Base-by-base conservation (phyloP, 2,888 invertebrate species). In the Coenonympha glycerion region DNA sequence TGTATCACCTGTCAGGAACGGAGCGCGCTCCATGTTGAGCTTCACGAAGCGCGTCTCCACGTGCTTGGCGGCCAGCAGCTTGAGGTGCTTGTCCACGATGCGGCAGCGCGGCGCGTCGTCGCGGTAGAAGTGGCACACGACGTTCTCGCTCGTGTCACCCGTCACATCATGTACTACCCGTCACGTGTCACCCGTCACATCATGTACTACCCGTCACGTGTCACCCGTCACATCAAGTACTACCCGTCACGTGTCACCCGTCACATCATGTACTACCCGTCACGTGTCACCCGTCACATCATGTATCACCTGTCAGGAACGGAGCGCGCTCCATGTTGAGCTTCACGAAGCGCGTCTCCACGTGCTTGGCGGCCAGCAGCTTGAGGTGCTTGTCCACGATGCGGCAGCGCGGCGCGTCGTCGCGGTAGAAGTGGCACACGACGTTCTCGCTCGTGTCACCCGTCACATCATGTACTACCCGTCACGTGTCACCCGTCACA, bases 371-470 rank as follows among this genome's bases (percentile, higher is more conserved):
- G 1, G 97, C 95, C n/a, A 99, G 80, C 26, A 92, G 83, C 73
- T 93, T 92, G 24, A 99, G 86, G 76, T 98, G 98, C 89, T 95
- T 96, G 76, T 99, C 98, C 0, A 97, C 93, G 57, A 99, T 97
- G 72, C 93, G 92, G 72, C 96, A 97, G 34, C 97, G 91, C 47
- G 94, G 92, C 0, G 95, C 91, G 64, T 92, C 92, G 59, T 91
- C 91, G 65, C 94, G 92, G 81, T 95, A 99, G 83, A 98, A 99
- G 75, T 98, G 96, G 64, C 96, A 93, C 1, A 98, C 92, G 6
- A 98, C 92, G 63, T 95, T 93, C 49, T 93, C 91, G 3, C 96
- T 97, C 69, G 96, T 96, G 73, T 97, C n/a, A n/a, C n/a, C n/a
- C n/a, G n/a, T n/a, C n/a, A n/a, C n/a, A n/a, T n/a, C n/a, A n/a